Conservation (phyloP, 2,888 invertebrate species). For the Danaus chrysippus region DNA sequence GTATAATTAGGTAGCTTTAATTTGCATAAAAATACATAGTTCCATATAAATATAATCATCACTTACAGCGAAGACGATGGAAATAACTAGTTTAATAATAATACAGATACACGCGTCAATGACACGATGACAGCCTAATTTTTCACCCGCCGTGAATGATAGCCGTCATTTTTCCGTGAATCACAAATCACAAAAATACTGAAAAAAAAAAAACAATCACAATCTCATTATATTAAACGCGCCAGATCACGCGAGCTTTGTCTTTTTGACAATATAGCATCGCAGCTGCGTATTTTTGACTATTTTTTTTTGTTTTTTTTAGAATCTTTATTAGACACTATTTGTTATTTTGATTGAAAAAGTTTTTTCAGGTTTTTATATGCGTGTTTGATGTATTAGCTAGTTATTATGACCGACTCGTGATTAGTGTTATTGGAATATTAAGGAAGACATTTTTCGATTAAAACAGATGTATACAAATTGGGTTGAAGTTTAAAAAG, state of each 20-base stretch:
- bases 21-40: no score
- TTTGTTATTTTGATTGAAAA: slow-evolving; percentile 37
- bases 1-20: no score
- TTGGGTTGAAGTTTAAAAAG: background rate
- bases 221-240: slow-evolving; percentile 45
- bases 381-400: slow-evolving; percentile 25
- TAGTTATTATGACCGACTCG: slow-evolving; percentile 5
- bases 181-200: slow-evolving; percentile 25
- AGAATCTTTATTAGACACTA: slow-evolving; percentile 27
- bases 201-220: slow-evolving; percentile 40
- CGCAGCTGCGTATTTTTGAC: slow-evolving; percentile 15
- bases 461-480: background rate
- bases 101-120: background rate
- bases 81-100: background rate
- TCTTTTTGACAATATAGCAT: slow-evolving; percentile 39
- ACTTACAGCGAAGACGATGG: no score
- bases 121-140: slow-evolving; percentile 9
- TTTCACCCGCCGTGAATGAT: slow-evolving; percentile 53
- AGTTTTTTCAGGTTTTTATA: slow-evolving; percentile 33
- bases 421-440: background rate
- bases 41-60: no score
- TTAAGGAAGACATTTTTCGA: background rate
- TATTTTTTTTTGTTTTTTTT: slow-evolving; percentile 23
- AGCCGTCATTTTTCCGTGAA: slow-evolving; percentile 49
- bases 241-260: slow-evolving; percentile 41